Conservation (phyloP, 2,113 vertebrate species). For the Nothocercus nigrocapillus region DNA sequence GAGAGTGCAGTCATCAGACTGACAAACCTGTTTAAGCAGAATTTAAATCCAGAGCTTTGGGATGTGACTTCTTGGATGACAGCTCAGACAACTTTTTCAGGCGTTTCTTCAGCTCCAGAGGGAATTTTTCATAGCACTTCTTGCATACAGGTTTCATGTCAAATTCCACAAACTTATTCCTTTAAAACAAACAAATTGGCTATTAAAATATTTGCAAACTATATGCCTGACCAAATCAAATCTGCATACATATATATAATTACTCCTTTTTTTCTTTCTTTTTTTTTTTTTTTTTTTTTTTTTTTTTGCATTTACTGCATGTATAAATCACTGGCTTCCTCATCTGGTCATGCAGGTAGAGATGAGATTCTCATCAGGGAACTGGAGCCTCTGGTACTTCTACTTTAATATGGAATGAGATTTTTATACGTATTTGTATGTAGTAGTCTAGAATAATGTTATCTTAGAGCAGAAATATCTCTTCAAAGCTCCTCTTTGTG, state of each 20-base stretch:
- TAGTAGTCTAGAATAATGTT: not conserved
- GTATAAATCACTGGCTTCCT: not conserved
- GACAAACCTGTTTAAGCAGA: conserved; percentile 56
- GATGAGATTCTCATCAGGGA: not conserved
- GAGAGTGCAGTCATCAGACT: not conserved
- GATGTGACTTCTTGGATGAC: conserved; percentile 73
- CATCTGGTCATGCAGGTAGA: not conserved
- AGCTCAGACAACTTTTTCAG: conserved; percentile 92
- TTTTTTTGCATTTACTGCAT: not conserved
- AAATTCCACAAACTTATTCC: conserved; percentile 99
- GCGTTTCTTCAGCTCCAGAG: conserved; percentile 94
- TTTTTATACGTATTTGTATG: not conserved
- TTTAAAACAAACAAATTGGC: conserved; percentile 54
- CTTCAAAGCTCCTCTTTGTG: not conserved
- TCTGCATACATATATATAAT: fast-evolving
- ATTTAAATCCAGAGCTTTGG: conserved; percentile 75
- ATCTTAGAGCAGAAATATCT: not conserved
- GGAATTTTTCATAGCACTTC: conserved; percentile 96
- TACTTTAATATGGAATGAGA: not conserved
- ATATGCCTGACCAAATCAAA: not conserved
- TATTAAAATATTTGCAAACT: conserved; percentile 9
- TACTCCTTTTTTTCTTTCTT: not conserved
- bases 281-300: too few relatives aligned
- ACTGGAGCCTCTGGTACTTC: not conserved
- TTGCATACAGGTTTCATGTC: conserved; percentile 98